Percentiles rank a stretch among this genome's conserved stretches.
Conservation (phyloP, 2,113 vertebrate species). For the Microcebus jonahi region DNA sequence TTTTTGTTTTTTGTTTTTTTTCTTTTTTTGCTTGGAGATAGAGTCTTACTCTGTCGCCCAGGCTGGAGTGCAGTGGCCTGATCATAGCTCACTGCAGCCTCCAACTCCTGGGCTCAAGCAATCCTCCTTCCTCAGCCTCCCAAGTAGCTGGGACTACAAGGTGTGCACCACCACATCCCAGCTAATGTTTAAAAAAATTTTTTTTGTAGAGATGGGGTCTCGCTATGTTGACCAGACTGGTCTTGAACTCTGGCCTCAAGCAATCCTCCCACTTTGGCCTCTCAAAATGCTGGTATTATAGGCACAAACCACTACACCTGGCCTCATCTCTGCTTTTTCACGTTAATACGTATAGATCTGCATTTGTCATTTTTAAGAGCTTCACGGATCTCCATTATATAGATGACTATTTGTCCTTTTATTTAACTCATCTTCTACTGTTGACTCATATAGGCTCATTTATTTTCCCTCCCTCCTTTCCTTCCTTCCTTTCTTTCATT, state of each 20-base stretch:
- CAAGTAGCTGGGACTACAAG: background rate
- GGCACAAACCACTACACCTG: background rate
- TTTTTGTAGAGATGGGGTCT: background rate
- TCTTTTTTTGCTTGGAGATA: background rate
- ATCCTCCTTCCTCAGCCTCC: background rate
- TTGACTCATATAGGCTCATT: background rate
- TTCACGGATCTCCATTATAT: background rate
- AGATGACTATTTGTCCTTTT: background rate
- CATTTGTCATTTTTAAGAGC: background rate
- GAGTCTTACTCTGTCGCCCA: background rate
- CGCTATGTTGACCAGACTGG: background rate
- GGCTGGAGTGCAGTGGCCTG: background rate
- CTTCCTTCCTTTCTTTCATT: background rate
- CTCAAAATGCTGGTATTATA: background rate
- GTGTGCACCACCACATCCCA: rapidly evolving
- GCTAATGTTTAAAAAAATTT: background rate
- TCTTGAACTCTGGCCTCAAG: background rate
- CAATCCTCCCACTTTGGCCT: background rate
- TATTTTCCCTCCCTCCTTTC: background rate
- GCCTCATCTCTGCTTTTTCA: background rate
- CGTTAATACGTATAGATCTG: background rate
- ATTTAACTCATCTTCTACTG: background rate
- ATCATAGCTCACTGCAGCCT: background rate
- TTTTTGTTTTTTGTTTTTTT: background rate
- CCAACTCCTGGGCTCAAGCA: background rate